Evolutionary conservation across 1,140 invertebrate species (phyloP), one percentile per base, ranked within the genome.

Genomic region (Drosophila pseudoananassae): DNA sequence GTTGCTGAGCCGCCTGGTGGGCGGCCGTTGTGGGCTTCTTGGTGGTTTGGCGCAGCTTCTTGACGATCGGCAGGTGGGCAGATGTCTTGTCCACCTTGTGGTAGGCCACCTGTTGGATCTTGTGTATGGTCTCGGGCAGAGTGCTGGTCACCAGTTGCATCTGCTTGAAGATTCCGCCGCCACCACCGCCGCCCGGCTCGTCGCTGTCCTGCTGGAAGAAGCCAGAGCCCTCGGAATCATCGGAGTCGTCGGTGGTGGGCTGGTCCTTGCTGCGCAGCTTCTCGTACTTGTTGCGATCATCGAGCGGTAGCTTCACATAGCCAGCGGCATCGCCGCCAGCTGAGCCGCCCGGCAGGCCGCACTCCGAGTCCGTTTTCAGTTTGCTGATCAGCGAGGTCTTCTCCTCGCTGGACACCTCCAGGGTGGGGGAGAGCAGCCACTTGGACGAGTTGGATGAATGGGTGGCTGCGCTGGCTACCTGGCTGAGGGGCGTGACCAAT

Each of bases 211-310:
- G 90, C 49, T 80, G 76, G 65, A 87, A 87, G 58, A 79, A 87
- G 31, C 91, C 80, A 7, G 60, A 33, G 14, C 51, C 59, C 46
- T 66, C 83, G 54, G 92, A 92, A 10, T 91, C 93, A 10, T 91
- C 93, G 5, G 94, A 93, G 56, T 94, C 93, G 56, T 95, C 94
- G 3, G 94, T 95, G 15, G 94, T 95, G 4, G 94, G 88, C 53
- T 88, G 84, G 49, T 94, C 93, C 61, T 94, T 95, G 60, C 92
- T 92, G 2, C 93, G 93, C n/a, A 96, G 90, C 80, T 96, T 96
- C 74, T 96, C 95, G 78, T 96, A 96, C 74, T 96, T 96, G n/a
- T 95, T 96, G 10, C 95, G 92, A 91, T 96, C 95, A 74, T 96
- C 95, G 0, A 95, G 70, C 0, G 95, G 95, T 0, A 94, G 93